Evolutionary conservation across 1,140 invertebrate species (phyloP).

Genomic region (Drosophila simulans): DNA sequence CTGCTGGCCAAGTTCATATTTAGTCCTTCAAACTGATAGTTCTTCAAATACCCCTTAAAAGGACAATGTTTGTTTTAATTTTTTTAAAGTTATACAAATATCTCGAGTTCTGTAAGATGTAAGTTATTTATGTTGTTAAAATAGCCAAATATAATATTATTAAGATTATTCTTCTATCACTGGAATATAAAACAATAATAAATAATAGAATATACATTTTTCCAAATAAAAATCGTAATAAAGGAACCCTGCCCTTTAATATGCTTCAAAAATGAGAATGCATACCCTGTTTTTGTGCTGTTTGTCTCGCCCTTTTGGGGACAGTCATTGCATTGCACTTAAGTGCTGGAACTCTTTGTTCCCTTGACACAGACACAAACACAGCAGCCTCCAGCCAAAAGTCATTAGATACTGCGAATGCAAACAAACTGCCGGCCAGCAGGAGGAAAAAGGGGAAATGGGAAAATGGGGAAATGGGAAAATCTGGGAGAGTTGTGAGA

Average conservation of each 20-base stretch:
- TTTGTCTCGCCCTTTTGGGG: conserved; percentile 27
- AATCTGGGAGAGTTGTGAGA: conserved; percentile 5
- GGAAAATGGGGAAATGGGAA: background rate
- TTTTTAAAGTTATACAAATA: too few relatives aligned
- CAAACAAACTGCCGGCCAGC: conserved; percentile 51
- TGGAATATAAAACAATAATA: too few relatives aligned
- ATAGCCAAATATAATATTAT: too few relatives aligned
- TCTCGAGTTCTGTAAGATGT: too few relatives aligned
- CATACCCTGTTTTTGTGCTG: background rate
- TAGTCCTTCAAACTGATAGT: background rate
- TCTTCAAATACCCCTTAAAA: background rate
- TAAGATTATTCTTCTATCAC: too few relatives aligned
- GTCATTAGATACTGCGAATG: conserved; percentile 73
- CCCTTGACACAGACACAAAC: conserved; percentile 49
- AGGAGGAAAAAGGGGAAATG: background rate
- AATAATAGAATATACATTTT: too few relatives aligned
- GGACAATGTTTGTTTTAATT: background rate
- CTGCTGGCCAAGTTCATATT: conserved; percentile 17
- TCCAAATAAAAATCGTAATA: background rate
- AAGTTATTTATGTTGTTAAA: too few relatives aligned
- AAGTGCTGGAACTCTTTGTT: conserved; percentile 68
- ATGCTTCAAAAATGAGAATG: background rate
- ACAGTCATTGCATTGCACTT: conserved; percentile 63
- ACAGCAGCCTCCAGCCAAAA: conserved; percentile 68
- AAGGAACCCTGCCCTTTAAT: background rate